A percentile compares a stretch with the other conserved stretches of the same genome.
Evolutionary conservation across 2,888 invertebrate species (phyloP).

Genomic region (Diaperis boleti): DNA sequence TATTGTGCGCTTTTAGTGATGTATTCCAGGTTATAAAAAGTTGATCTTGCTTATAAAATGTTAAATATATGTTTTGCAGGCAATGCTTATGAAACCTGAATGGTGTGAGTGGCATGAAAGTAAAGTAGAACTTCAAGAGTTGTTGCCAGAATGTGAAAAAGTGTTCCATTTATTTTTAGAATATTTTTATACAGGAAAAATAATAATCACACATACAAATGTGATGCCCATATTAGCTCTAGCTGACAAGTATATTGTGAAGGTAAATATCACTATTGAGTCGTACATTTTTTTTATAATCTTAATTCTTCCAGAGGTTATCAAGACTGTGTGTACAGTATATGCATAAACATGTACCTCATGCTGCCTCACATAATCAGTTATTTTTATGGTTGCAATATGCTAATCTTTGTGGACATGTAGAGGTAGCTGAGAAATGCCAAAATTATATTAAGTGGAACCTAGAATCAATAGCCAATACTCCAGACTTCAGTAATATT

Average conservation of each 20-base stretch:
- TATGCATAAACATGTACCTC: constrained; percentile 89
- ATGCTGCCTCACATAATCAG: constrained; percentile 84
- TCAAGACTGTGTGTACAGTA: constrained; percentile 85
- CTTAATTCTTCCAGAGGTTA: constrained; percentile 76
- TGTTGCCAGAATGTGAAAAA: constrained; percentile 81
- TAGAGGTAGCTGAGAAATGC: constrained; percentile 78
- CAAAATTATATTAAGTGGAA: constrained; percentile 93
- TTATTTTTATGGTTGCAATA: constrained; percentile 94
- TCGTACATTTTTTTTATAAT: no score
- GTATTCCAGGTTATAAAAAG: constrained; percentile 83
- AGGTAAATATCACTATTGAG: no score
- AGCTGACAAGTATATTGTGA: constrained; percentile 96
- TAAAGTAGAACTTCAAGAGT: constrained; percentile 84
- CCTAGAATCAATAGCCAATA: constrained; percentile 83
- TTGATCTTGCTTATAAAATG: not conserved
- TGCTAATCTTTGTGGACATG: constrained; percentile 85
- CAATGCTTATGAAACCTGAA: constrained; percentile 95
- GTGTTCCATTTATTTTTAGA: constrained; percentile 92
- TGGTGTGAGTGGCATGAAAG: constrained; percentile 93
- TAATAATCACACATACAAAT: constrained; percentile 84
- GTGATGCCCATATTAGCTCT: constrained; percentile 90
- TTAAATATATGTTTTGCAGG: constrained; percentile 65
- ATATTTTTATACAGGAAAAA: constrained; percentile 90
- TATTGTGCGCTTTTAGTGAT: constrained; percentile 93
- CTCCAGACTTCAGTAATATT: constrained; percentile 84